These are phyloP conservation scores for Meta bourneti DNA, from an alignment of 2,888 invertebrate species.

Conservation along the genomic window DNA sequence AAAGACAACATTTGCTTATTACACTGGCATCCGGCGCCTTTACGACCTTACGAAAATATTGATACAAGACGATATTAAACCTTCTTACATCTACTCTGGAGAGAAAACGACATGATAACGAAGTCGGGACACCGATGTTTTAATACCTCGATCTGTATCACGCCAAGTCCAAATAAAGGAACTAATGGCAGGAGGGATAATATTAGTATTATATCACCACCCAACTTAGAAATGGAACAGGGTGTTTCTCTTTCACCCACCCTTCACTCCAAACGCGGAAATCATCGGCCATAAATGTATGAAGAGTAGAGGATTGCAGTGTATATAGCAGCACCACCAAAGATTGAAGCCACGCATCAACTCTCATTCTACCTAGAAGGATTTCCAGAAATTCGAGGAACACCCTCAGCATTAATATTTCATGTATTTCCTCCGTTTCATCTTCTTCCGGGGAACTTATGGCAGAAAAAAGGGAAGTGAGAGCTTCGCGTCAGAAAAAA, in stretches of 20 bases:
- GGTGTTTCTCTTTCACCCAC: not conserved
- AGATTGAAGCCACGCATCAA: not conserved
- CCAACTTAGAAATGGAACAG: not conserved
- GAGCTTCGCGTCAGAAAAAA: too few relatives aligned
- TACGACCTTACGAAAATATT: not conserved
- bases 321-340: not conserved
- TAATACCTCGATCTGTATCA: not conserved
- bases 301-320: not conserved
- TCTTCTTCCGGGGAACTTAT: not conserved
- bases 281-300: slow-evolving; percentile 3
- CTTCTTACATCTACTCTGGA: not conserved
- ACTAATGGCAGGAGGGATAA: not conserved
- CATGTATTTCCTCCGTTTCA: slow-evolving; percentile 43
- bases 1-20: not conserved
- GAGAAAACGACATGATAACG: not conserved
- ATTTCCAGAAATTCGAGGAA: slow-evolving; percentile 45
- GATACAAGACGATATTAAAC: too few relatives aligned
- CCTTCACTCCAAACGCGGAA: not conserved
- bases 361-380: not conserved
- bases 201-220: not conserved
- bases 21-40: not conserved
- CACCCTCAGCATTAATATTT: slow-evolving; percentile 70
- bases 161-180: not conserved
- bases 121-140: not conserved
- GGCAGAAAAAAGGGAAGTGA: too few relatives aligned